phyloP scores from a whole-genome alignment of 1,140 invertebrate species.

The Cecropterus lyciades region DNA sequence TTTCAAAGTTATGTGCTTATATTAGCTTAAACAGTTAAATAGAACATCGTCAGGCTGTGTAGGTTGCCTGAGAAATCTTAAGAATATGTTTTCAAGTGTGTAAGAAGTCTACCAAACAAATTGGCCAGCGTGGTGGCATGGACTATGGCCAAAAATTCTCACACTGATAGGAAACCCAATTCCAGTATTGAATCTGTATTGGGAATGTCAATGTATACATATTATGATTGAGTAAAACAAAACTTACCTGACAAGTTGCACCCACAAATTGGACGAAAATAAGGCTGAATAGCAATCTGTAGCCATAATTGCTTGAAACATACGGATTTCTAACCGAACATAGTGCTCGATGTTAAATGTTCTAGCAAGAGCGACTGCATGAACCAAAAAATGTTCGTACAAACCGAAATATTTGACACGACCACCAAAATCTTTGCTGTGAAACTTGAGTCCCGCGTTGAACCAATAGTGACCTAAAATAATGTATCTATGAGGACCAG shows the following conservation, averaged over 20 bases:
- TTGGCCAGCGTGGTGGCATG: no score
- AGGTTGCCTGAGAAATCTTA: no score
- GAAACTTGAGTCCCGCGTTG: conserved; percentile 51
- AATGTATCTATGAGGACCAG: background rate
- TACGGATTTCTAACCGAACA: conserved; percentile 45
- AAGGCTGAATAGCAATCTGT: conserved; percentile 52
- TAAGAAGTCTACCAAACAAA: no score
- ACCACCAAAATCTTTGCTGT: conserved; percentile 21
- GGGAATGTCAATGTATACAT: no score
- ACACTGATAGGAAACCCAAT: no score
- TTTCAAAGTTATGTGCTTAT: no score
- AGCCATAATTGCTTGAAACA: conserved; percentile 51
- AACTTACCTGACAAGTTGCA: conserved; percentile 56
- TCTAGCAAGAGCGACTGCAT: conserved; percentile 44
- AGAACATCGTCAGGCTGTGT: no score
- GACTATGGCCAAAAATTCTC: no score
- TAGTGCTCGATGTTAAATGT: conserved; percentile 48
- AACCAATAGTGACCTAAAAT: conserved; percentile 62
- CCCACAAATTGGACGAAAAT: conserved; percentile 63
- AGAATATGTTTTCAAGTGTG: no score
- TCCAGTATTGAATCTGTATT: no score
- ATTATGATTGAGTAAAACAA: background rate
- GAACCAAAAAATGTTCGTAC: conserved; percentile 55
- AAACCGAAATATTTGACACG: conserved; percentile 39
- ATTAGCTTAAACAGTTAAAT: no score